Evolutionary conservation across 2,113 vertebrate genomes (phyloP), one percentile per base, ranked within the genome.

Genomic region (Neofelis nebulosa): DNA sequence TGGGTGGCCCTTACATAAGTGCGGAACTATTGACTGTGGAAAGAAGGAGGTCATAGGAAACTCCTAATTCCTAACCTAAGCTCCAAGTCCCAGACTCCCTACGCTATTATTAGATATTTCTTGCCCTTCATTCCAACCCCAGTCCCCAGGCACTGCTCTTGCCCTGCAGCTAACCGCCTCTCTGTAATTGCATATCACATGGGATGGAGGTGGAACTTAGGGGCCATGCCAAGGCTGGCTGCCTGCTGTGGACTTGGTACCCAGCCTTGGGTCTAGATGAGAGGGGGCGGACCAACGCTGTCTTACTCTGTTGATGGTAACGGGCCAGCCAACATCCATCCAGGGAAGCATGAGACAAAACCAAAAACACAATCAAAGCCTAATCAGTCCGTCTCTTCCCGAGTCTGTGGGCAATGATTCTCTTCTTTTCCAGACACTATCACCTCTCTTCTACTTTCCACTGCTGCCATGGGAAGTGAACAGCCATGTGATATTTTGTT

Each of bases 131-230:
- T 11, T 3, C 27, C n/a, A 33, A 0, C 29, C 0, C 3, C 12
- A 13, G 36, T 55, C 66, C 5, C 36, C 21, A 55, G 8, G 5
- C 21, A 11, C 15, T n/a, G 21, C 38, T 82, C 8, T 48, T 7
- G 8, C 29, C 16, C 12, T 13, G 4, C 12, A 9, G 23, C 15
- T 14, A 5, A 23, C 31, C 36, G 23, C 71, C n/a, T 55, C 19
- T 31, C 50, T 11, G 55, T n/a, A 7, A 19, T 5, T n/a, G 23
- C 25, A 6, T 4, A 4, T 76, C 19, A 4, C 55, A 10, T 0
- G 3, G 16, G 10, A 7, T 18, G 1, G 19, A 23, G 36, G 7
- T 48, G 36, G 21, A 5, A 2, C 8, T 41, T 3, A 0, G 19
- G 31, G 36, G 15, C 50, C 31, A 21, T 1, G 18, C 10, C 33